Evolutionary conservation across 2,113 vertebrate genomes (phyloP), one percentile per base, ranked within the genome.

Genomic region (Microtus montanus): DNA sequence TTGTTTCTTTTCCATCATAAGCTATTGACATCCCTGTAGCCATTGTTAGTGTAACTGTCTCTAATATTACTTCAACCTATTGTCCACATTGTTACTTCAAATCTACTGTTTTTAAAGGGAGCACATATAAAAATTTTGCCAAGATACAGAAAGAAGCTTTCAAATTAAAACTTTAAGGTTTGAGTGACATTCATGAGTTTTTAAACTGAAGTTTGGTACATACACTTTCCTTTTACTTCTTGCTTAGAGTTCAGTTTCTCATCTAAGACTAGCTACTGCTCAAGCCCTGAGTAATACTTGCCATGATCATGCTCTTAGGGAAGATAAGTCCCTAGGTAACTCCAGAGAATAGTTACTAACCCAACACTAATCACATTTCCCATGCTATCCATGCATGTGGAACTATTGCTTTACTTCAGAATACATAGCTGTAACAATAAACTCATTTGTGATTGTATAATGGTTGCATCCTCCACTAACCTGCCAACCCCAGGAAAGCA

Each of bases 181-280:
- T 91, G n/a, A 78, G 15, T 83, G 52, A 33, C 41, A 73, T 28
- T 87, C 33, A n/a, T 22, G 11, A 66, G 71, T 63, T 73, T 97
- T 90, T 54, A 86, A 68, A 86, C 79, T 71, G 15, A 28, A 89
- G 68, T 91, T 91, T 54, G 24, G 17, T 58, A 73, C 14, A 58
- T 79, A 79, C 49, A 70, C n/a, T 92, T 92, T 77, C 58, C 58
- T 91, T 89, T 96, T 30, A 35, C 30, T 92, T 89, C 17, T 77
- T 90, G 49, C 9, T 26, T 38, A 49, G 3, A 44, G 90, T 15
- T 94, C 54, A 96, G 8, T 85, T 33, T 89, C 38, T 47, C 78
- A 80, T 68, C 22, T 70, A 78, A 70, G 78, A 94, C 41, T 66
- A 92, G 17, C 54, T 82, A 24, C 26, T 89, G 68, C 38, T 79